These are phyloP conservation scores for Arctia plantaginis DNA, from an alignment of 2,888 invertebrate genomes.

Conservation along the genomic window DNA sequence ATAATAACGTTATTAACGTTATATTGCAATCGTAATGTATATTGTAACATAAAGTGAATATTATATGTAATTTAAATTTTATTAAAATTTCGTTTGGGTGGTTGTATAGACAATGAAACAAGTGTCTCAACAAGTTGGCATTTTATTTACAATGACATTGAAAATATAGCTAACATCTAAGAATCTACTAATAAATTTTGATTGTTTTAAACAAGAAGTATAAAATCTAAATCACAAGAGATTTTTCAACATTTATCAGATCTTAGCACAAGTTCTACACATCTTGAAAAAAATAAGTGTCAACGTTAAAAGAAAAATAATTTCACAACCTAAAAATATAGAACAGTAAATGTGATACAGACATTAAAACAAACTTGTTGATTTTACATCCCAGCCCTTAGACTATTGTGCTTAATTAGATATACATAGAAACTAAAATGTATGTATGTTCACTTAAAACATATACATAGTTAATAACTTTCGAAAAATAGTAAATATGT, in stretches of 20 bases:
- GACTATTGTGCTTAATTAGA: conserved; percentile 81
- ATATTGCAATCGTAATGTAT: conserved; percentile 44
- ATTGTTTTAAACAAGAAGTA: conserved; percentile 87
- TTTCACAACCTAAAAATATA: conserved; percentile 65
- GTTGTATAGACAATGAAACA: conserved; percentile 69
- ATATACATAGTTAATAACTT: conserved; percentile 75
- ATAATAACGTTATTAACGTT: too few relatives aligned
- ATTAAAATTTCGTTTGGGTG: conserved; percentile 52
- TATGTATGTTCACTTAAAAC: conserved; percentile 70
- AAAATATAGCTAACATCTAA: conserved; percentile 87
- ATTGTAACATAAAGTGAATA: conserved; percentile 52
- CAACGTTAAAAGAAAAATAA: conserved; percentile 51
- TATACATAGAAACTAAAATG: conserved; percentile 70
- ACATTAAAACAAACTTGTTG: conserved; percentile 67
- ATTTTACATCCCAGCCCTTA: conserved; percentile 77
- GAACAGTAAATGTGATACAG: conserved; percentile 39
- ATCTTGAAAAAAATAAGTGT: conserved; percentile 56
- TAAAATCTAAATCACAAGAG: conserved; percentile 87
- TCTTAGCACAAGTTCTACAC: conserved; percentile 70
- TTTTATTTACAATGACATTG: conserved; percentile 87
- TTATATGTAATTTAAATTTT: conserved; percentile 56
- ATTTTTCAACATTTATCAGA: conserved; percentile 79
- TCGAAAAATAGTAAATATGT: conserved; percentile 84
- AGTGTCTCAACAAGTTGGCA: conserved; percentile 85
- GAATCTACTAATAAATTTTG: conserved; percentile 84